phyloP scores from a whole-genome alignment of 2,797 vertebrate genomes.

The Furcifer pardalis region DNA sequence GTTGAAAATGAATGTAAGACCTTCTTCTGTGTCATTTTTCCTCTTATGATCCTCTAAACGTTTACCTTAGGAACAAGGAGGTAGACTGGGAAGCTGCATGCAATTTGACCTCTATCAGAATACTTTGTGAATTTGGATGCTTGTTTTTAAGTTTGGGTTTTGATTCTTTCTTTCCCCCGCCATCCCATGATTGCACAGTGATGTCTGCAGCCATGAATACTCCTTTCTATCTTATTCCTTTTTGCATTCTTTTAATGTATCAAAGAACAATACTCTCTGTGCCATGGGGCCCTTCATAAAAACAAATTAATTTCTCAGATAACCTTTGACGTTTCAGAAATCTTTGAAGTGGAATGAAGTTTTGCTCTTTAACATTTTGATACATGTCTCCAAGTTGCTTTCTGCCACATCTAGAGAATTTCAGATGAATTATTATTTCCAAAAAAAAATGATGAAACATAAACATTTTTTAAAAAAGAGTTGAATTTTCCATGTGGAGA shows the following conservation, averaged over 20 bases:
- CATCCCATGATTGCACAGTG: not conserved
- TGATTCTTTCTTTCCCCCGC: too few relatives aligned
- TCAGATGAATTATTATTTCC: conserved; percentile 18
- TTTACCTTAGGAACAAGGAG: not conserved
- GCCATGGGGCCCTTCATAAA: conserved; percentile 18
- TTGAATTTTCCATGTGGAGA: not conserved
- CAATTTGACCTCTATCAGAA: not conserved
- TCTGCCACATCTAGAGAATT: conserved; percentile 22
- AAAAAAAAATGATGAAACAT: not conserved
- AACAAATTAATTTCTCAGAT: conserved; percentile 45
- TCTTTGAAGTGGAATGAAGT: conserved; percentile 37
- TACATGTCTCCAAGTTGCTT: conserved; percentile 35
- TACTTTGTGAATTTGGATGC: not conserved
- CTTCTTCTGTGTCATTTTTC: too few relatives aligned
- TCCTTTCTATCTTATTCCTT: not conserved
- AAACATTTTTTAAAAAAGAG: not conserved
- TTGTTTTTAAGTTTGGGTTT: not conserved
- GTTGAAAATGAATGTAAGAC: too few relatives aligned
- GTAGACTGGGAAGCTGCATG: not conserved
- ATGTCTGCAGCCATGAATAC: not conserved
- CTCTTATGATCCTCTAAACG: not conserved
- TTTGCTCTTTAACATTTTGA: conserved; percentile 36
- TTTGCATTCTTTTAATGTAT: not conserved
- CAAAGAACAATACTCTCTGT: not conserved
- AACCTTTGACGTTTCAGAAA: conserved; percentile 21